Evolutionary conservation across 2,797 vertebrate genomes (phyloP).

Genomic region (Lepilemur ruficaudatus): DNA sequence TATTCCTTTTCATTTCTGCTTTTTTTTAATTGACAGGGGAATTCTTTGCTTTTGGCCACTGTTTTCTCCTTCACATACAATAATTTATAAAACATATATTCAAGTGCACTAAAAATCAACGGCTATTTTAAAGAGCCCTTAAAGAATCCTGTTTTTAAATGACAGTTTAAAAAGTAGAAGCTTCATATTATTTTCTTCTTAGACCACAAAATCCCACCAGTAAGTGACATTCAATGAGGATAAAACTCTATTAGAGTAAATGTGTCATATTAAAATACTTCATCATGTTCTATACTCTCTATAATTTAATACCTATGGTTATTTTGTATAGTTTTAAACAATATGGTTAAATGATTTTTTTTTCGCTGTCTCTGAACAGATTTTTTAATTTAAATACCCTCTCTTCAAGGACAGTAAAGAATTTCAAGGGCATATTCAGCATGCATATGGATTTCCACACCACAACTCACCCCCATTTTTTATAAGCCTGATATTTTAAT

Average conservation of each 20-base stretch:
- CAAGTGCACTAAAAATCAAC: neutral
- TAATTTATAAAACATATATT: neutral
- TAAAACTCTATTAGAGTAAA: constrained; percentile 38
- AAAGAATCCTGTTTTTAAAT: constrained; percentile 11
- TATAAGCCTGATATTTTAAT: constrained; percentile 19
- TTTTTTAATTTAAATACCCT: neutral
- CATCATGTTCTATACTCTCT: constrained; percentile 1
- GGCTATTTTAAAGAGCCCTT: neutral
- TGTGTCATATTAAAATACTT: neutral
- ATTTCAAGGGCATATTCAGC: neutral
- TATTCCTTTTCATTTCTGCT: constrained; percentile 25
- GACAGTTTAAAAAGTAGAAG: neutral
- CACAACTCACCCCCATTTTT: neutral
- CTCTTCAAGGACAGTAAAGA: neutral
- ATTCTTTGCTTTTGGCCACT: neutral
- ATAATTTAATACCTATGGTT: neutral
- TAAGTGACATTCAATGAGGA: neutral
- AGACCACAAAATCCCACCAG: neutral
- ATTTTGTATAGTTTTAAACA: constrained; percentile 20
- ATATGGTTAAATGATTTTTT: neutral
- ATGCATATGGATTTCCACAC: neutral
- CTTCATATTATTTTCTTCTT: constrained; percentile 32
- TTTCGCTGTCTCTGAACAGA: no score
- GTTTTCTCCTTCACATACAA: constrained; percentile 11
- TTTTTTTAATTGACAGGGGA: neutral